phyloP scores from a whole-genome alignment of 2,113 vertebrate species.

The Hemibagrus wyckioides region DNA sequence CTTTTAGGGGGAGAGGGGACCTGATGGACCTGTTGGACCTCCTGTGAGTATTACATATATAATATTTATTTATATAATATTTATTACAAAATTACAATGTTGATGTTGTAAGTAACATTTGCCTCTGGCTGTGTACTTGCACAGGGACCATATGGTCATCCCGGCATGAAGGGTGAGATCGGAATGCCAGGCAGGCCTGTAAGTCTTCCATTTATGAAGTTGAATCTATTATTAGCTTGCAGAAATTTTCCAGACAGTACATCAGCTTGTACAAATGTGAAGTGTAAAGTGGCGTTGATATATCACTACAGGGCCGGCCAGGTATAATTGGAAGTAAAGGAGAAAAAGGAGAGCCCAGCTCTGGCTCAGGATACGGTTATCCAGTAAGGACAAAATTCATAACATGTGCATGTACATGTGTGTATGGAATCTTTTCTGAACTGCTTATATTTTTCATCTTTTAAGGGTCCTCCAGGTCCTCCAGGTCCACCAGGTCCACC shows the following conservation, averaged over 20 bases:
- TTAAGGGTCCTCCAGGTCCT: slow-evolving; percentile 69
- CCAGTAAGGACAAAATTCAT: slow-evolving; percentile 72
- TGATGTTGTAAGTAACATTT: neutral
- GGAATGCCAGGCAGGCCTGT: slow-evolving; percentile 93
- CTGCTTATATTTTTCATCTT: slow-evolving; percentile 7
- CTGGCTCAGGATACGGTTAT: slow-evolving; percentile 59
- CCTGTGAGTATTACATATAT: slow-evolving; percentile 49
- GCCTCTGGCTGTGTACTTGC: slow-evolving; percentile 7
- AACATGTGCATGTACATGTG: neutral
- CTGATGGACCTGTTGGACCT: slow-evolving; percentile 69
- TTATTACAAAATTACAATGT: neutral
- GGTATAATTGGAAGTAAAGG: slow-evolving; percentile 90
- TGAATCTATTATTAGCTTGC: neutral
- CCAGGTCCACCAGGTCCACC: slow-evolving; percentile 83
- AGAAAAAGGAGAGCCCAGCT: slow-evolving; percentile 82
- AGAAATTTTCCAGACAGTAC: slow-evolving; percentile 1
- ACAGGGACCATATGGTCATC: slow-evolving; percentile 79
- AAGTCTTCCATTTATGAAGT: slow-evolving; percentile 60
- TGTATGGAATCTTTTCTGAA: neutral
- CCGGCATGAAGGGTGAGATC: slow-evolving; percentile 89
- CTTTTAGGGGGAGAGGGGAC: slow-evolving; percentile 71
- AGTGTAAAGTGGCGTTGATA: neutral
- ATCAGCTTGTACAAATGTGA: neutral
- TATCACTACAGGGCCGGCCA: slow-evolving; percentile 82
- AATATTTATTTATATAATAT: neutral